Conservation (phyloP, 1,140 invertebrate species). For the Aphis craccivora region DNA sequence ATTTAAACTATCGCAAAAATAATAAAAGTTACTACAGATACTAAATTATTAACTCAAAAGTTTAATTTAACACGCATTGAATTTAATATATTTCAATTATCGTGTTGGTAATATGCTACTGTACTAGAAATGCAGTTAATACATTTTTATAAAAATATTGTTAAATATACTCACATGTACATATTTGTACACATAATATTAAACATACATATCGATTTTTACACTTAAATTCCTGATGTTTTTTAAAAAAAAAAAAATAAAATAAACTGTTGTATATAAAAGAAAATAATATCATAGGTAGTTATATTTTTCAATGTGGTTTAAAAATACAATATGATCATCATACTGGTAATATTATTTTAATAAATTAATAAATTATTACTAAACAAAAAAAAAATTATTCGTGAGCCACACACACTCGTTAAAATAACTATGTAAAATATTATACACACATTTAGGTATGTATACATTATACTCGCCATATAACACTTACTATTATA, state of each 20-base stretch:
- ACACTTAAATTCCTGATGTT: not conserved
- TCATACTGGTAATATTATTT: not conserved
- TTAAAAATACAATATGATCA: not conserved
- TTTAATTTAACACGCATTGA: not conserved
- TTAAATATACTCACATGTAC: too few species aligned
- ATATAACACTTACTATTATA: not conserved
- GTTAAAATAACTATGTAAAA: not conserved
- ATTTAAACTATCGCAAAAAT: not conserved
- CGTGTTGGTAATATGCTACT: too few species aligned
- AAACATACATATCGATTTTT: not conserved
- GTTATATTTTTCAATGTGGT: not conserved
- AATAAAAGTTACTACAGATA: not conserved
- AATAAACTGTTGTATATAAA: not conserved
- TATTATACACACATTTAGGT: too few species aligned
- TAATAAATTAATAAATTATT: not conserved
- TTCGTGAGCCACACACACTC: rapidly evolving
- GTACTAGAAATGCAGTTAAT: too few species aligned
- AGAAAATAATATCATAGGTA: not conserved
- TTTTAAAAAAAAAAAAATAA: not conserved
- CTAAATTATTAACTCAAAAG: not conserved
- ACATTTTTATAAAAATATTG: too few species aligned
- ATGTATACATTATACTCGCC: too few species aligned
- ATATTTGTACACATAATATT: not conserved
- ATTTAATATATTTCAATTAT: not conserved
- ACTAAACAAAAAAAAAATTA: not conserved